A percentile compares a stretch with the other conserved stretches of the same genome.
These are phyloP conservation scores for Polyploca ridens DNA, from an alignment of 2,888 invertebrate species.

Conservation along the genomic window DNA sequence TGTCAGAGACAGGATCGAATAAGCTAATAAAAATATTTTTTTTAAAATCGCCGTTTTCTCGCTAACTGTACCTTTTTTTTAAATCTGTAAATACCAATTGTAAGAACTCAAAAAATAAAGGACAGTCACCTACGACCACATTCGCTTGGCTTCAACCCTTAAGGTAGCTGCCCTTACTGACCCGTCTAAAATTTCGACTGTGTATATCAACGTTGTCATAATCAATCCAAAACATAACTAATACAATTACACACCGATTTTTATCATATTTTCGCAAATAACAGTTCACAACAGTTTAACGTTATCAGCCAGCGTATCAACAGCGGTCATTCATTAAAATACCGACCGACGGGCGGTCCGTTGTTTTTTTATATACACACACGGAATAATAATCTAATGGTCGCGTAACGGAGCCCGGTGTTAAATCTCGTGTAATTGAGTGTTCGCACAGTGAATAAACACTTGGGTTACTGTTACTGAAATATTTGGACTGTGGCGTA, in stretches of 20 bases:
- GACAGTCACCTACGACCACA: too few relatives aligned
- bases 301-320: conserved; percentile 3
- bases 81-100: too few relatives aligned
- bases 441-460: conserved; percentile 26
- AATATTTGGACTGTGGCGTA: background rate
- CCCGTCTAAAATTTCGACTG: too few relatives aligned
- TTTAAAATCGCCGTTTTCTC: too few relatives aligned
- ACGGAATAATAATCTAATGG: conserved; percentile 39
- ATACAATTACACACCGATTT: background rate
- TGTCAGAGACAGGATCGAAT: too few relatives aligned
- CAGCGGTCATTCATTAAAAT: conserved; percentile 26
- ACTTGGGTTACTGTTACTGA: conserved; percentile 33
- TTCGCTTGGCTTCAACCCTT: too few relatives aligned
- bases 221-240: too few relatives aligned
- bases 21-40: too few relatives aligned
- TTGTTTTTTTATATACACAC: conserved; percentile 20
- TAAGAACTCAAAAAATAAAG: too few relatives aligned
- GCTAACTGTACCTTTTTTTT: too few relatives aligned
- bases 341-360: conserved; percentile 21
- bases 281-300: conserved; percentile 4
- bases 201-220: too few relatives aligned
- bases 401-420: conserved; percentile 36
- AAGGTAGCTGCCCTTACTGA: too few relatives aligned
- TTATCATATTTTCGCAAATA: background rate
- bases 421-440: conserved; percentile 43